Percentiles rank a stretch among this genome's conserved stretches.
Evolutionary conservation across 2,113 vertebrate species (phyloP).

Genomic region (Pipra filicauda): DNA sequence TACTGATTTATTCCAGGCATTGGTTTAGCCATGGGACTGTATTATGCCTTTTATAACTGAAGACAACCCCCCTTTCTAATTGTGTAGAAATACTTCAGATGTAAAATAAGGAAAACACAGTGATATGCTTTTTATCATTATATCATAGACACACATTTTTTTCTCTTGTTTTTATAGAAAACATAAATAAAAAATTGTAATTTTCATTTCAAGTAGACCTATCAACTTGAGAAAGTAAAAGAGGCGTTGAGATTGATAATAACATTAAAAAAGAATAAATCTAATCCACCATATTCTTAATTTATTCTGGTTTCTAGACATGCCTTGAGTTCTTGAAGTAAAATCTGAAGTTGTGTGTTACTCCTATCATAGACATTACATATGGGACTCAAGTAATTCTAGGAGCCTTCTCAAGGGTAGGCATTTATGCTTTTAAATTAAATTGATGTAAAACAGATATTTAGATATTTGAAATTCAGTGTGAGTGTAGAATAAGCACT

Average conservation of each 20-base stretch:
- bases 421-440: neutral
- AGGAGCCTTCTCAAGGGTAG: neutral
- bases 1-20: neutral
- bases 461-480: neutral
- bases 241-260: neutral
- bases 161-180: neutral
- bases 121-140: neutral
- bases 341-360: neutral
- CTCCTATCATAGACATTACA: neutral
- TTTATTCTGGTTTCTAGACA: neutral
- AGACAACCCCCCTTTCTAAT: neutral
- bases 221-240: neutral
- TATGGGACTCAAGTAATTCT: neutral
- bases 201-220: neutral
- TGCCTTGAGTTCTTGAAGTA: neutral
- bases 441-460: neutral
- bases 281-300: neutral
- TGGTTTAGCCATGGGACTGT: neutral
- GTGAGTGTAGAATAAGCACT: neutral
- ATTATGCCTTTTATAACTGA: neutral
- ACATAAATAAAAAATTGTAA: neutral
- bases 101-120: neutral
- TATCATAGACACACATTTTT: neutral
- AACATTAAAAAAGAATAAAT: neutral
- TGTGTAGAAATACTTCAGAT: neutral